These are phyloP conservation scores for Crematogaster levior DNA, from an alignment of 2,888 invertebrate species.

Conservation along the genomic window DNA sequence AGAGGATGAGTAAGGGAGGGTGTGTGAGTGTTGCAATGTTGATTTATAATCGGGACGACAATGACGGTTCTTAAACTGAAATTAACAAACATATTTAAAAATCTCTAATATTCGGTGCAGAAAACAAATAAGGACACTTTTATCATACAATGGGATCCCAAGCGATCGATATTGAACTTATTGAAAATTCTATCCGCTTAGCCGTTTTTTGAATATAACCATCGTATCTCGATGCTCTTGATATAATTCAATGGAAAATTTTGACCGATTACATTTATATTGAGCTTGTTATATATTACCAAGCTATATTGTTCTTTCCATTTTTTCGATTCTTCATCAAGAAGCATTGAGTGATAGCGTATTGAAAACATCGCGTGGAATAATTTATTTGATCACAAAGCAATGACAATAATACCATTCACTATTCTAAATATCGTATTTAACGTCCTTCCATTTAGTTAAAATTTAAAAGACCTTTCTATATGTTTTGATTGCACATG, in stretches of 20 bases:
- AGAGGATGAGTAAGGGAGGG: no score
- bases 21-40: no score
- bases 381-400: constrained; percentile 25
- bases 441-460: constrained; percentile 49
- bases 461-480: constrained; percentile 32
- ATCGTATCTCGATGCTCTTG: no score
- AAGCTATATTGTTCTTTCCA: not conserved
- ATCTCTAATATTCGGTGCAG: no score
- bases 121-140: no score
- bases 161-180: no score
- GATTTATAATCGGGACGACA: no score
- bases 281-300: not conserved
- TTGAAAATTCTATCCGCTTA: no score
- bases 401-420: constrained; percentile 27
- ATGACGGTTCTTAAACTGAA: no score
- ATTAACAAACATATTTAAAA: no score
- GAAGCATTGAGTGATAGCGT: not conserved
- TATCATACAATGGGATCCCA: no score
- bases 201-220: no score
- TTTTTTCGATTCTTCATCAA: not conserved
- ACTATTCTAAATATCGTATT: constrained; percentile 44
- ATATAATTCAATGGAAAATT: not conserved
- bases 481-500: constrained; percentile 14
- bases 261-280: not conserved
- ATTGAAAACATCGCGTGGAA: not conserved